phyloP scores from a whole-genome alignment of 2,888 invertebrate genomes.

The Odontothrips loti region DNA sequence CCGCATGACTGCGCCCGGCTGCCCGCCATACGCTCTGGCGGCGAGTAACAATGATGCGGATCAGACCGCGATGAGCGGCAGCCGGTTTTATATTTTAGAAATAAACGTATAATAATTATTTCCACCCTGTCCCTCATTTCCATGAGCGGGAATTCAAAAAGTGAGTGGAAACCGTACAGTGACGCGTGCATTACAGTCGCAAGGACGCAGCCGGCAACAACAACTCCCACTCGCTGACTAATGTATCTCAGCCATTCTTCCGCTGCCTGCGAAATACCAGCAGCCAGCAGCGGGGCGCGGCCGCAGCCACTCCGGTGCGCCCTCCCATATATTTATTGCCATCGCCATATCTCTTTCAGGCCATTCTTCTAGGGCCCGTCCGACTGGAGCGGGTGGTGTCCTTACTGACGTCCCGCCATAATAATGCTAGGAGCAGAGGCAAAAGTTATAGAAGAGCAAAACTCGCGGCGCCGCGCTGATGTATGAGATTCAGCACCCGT shows the following conservation, averaged over 20 bases:
- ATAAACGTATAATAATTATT: too few species aligned
- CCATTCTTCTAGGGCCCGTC: background rate
- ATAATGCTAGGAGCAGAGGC: background rate
- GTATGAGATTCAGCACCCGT: constrained; percentile 11
- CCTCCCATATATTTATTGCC: constrained; percentile 14
- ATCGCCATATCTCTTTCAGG: constrained; percentile 4
- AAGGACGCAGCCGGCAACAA: too few species aligned
- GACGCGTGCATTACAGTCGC: too few species aligned
- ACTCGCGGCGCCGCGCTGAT: background rate
- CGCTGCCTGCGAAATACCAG: background rate
- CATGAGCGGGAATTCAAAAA: too few species aligned
- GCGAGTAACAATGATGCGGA: too few species aligned
- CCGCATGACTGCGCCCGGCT: too few species aligned
- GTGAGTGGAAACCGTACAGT: too few species aligned
- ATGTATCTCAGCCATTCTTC: background rate
- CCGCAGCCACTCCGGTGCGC: background rate
- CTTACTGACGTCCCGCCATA: background rate
- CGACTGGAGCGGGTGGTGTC: background rate
- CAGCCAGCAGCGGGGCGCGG: background rate
- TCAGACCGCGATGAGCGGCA: too few species aligned
- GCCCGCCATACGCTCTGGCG: too few species aligned
- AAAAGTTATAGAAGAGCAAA: constrained; percentile 17
- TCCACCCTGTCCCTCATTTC: too few species aligned
- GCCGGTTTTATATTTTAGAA: too few species aligned
- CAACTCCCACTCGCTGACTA: background rate